Base-by-base conservation (phyloP, 2,888 invertebrate genomes). In the Ferrisia virgata region DNA sequence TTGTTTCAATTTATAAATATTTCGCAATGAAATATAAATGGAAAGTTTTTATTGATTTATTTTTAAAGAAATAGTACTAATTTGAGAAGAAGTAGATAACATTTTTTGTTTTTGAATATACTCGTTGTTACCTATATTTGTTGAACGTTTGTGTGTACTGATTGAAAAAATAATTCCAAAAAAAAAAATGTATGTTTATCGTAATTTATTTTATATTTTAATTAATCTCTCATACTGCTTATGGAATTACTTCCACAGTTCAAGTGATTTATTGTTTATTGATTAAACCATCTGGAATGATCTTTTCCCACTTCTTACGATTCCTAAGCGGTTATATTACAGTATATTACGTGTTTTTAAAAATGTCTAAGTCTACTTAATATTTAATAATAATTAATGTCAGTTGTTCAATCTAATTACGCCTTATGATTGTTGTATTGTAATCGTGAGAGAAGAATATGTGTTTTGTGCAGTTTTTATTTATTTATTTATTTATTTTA, bases 321-420 rank as follows among this genome's bases (percentile, higher is more conserved):
- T 36, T 76, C 15, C 9, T 76, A n/a, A 76, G 36, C 72, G 72
- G 72, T 36, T 18, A 13, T 36, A 33, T 36, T 76, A 76, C 13
- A 18, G 58, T 64, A 28, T 64, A 64, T 64, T 58, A 25, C 28
- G 15, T 64, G 64, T 64, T 28, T 64, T 64, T n/a, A 76, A 36
- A 76, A 76, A 76, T 36, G 28, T 36, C 72, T 36, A 76, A 76
- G 72, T 76, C 72, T 76, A 76, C 72, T 76, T 76, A 76, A 76
- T 76, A 76, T 76, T n/a, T 31, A 36, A 76, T 36, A 18, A n/a
- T 76, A 76, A 33, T 69, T 36, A 33, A 31, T 76, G 72, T 36
- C 72, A 76, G 72, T 76, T 76, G 36, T 36, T 18, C 18, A 76
- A 76, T 76, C 36, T 36, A 28, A 76, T 18, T 76, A 36, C 18